These are phyloP conservation scores for Larimichthys crocea DNA, from an alignment of 2,113 vertebrate species.

Conservation along the genomic window DNA sequence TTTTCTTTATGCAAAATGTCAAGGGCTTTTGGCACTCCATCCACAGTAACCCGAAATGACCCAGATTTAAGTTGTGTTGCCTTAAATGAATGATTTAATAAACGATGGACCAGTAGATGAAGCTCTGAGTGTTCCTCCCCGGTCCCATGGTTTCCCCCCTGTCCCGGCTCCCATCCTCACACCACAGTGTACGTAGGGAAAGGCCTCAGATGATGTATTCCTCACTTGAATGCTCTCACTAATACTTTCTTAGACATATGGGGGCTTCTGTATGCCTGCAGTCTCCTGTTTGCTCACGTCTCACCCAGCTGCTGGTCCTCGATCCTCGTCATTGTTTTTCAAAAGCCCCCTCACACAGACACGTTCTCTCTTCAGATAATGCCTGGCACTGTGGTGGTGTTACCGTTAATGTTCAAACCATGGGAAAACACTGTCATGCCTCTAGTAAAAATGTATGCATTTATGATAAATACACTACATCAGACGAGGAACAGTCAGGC, in stretches of 20 bases:
- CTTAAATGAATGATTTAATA: conserved; percentile 88
- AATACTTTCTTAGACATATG: background rate
- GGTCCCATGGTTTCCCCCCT: conserved; percentile 1
- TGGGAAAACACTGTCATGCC: background rate
- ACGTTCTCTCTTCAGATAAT: conserved; percentile 15
- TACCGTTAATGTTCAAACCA: conserved; percentile 13
- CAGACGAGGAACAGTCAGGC: conserved; percentile 55
- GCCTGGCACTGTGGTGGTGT: conserved; percentile 26
- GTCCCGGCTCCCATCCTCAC: background rate
- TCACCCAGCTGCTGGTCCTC: conserved; percentile 36
- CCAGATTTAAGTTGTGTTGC: conserved; percentile 93
- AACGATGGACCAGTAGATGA: conserved; percentile 83
- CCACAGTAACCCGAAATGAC: conserved; percentile 89
- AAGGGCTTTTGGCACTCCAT: conserved; percentile 91
- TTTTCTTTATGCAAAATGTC: conserved; percentile 85
- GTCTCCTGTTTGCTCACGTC: conserved; percentile 24
- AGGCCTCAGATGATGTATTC: conserved; percentile 10
- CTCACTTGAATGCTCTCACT: conserved; percentile 17
- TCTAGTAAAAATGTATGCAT: conserved; percentile 22
- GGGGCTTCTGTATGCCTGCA: conserved; percentile 20
- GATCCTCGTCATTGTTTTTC: background rate
- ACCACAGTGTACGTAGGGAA: conserved; percentile 29
- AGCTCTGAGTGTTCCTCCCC: conserved; percentile 60
- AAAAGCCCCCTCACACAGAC: background rate
- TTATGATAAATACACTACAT: conserved; percentile 25